Evolutionary conservation across 2,888 invertebrate species (phyloP), one percentile per base, ranked within the genome.

Genomic region (Pristionchus mayeri): DNA sequence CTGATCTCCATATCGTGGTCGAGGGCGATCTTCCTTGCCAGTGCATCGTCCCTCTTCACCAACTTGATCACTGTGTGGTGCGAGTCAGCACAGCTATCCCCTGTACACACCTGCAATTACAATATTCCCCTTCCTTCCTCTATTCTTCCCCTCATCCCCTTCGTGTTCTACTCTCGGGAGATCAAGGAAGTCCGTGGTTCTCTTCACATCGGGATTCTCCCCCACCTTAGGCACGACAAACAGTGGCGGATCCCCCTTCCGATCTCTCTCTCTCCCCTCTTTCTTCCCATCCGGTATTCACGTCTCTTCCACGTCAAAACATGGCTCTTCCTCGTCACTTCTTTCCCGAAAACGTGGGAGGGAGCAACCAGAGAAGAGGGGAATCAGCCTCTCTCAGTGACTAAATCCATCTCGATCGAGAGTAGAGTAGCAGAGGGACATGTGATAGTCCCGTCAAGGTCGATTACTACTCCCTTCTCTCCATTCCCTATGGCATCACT

Each of bases 1-100:
- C 88, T 91, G 27, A 92, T 90, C 52, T 86, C 84, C 91, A 92
- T 91, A 50, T 87, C 91, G 76, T 92, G 91, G 11, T 90, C 89
- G 0, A 81, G 86, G 34, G 92, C 92, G 63, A 92, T 90, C 84
- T 87, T 85, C 63, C 89, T 85, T 16, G 92, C 92, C 71, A 92
- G 83, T 24, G 86, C 88, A 80, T 92, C 92, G 75, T 92, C 91
- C 50, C 92, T 86, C 87, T 92, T 92, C 27, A 85, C 86, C 76
- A 92, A 85, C 57, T 88, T 88, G 76, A 92, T 88, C 27, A 92
- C 89, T 24, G 89, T 88, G 80, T 91, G 92, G 13, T 86, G 86
- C 7, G 90, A 86, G 18, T 89, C 88, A 11, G 52, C 83, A 71
- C 90, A 90, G n/a, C 63, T 37, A 11, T 63, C 63, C 9, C 67